Evolutionary conservation across 2,888 invertebrate genomes (phyloP), one percentile per base, ranked within the genome.

Genomic region (Erebia epiphron): DNA sequence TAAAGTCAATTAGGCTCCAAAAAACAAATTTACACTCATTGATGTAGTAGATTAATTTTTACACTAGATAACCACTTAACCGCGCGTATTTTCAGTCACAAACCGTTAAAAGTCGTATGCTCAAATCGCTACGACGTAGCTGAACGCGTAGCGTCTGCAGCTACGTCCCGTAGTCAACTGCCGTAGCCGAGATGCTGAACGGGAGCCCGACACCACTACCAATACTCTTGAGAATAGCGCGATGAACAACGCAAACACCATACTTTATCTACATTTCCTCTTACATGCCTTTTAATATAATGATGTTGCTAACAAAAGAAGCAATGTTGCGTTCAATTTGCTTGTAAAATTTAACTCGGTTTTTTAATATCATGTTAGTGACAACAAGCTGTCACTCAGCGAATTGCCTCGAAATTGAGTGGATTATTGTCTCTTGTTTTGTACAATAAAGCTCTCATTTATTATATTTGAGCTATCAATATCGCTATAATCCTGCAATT

Each of bases 91-190:
- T 67, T 67, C 62, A 14, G 56, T 52, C 68, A 69, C 68, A 68
- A 70, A 68, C 43, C 67, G 58, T 70, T 71, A 71, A 69, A 79
- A 76, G 84, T 83, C 87, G 88, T 84, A 85, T 78, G 78, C 76
- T 79, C 71, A 73, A 73, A 79, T 76, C 66, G 80, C 83, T 80
- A 79, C 78, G 79, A 75, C 85, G 88, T 85, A 85, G 84, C 81
- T 73, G 76, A 76, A 75, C 77, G 76, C 87, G 89, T 89, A 87
- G 89, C 87, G 78, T 78, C 79, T 82, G 79, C 80, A 76, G 81
- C 90, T 87, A 88, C 90, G 88, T 75, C 80, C 78, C 88, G 90
- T 89, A 89, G 89, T 84, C 78, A 82, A 92, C 91, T 92, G 91
- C 87, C 82, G 82, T 77, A 87, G 83, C 80, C 76, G 81, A 82